Base-by-base conservation (phyloP, 2,888 invertebrate genomes). In the Pseudoips prasinana region DNA sequence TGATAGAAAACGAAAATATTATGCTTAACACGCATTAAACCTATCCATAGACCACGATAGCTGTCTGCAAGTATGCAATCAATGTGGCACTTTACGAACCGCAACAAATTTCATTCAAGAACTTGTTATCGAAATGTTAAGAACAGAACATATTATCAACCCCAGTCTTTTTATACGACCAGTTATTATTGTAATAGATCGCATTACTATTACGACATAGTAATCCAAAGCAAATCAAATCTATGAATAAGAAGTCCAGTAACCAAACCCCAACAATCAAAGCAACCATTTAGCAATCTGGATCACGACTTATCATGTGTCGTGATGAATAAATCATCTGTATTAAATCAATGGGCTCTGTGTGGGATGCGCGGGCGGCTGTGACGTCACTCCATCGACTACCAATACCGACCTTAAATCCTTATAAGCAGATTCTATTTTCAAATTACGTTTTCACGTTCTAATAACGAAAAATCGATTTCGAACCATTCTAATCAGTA, bases 321-420 rank as follows among this genome's bases (percentile, higher is more conserved):
- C 73, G 65, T 66, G 66, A 71, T 73, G 64, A 74, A 76, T 79
- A 79, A 76, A 79, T 77, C 74, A 75, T 75, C 65, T 72, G 58
- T 64, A 53, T 64, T 68, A 68, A 66, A 49, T 65, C 64, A 73
- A 73, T 67, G 66, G 61, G 54, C 61, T 61, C 64, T 72, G 74
- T 75, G 76, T 75, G 62, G 76, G 79, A 73, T 73, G 80, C 67
- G 68, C 77, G 39, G 73, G 78, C 78, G 76, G 68, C 65, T 56
- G 22, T 81, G 72, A 77, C 82, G 76, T 76, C 78, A 81, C 17
- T 31, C 26, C 19, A 25, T 25, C 41, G 17, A 46, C 55, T 46
- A 59, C 62, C 64, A 65, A 58, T 59, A 49, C 54, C 50, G 50
- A 61, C 67, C 59, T 59, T 57, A 61, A 17, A 26, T 17, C 65